Percentiles rank a stretch among this genome's conserved stretches.
phyloP scores from a whole-genome alignment of 2,797 vertebrate genomes.

The Tachyglossus aculeatus region DNA sequence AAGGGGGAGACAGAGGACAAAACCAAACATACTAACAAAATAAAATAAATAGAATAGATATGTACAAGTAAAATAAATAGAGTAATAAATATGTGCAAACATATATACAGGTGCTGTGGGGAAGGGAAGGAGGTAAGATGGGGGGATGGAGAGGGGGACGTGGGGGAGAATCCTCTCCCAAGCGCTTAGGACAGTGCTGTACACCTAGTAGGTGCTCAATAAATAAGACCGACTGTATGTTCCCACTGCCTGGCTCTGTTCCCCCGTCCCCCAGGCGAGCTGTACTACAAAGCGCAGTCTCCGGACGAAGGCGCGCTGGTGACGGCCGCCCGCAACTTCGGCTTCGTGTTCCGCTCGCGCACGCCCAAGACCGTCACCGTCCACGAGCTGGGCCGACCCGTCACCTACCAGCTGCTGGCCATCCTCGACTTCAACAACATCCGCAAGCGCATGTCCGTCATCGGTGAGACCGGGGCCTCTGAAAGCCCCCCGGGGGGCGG shows the following conservation, averaged over 20 bases:
- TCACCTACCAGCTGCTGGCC: slow-evolving; percentile 90
- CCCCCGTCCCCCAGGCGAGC: slow-evolving; percentile 73
- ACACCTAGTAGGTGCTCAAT: neutral
- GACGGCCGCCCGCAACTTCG: slow-evolving; percentile 90
- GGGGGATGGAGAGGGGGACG: too few relatives aligned
- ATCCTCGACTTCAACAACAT: slow-evolving; percentile 96
- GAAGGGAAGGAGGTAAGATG: too few relatives aligned
- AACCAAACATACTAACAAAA: too few relatives aligned
- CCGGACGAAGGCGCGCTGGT: slow-evolving; percentile 92
- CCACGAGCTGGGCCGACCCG: slow-evolving; percentile 79
- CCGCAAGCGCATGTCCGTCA: slow-evolving; percentile 95
- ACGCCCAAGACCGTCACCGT: slow-evolving; percentile 89
- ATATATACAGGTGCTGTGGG: too few relatives aligned
- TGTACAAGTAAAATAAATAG: too few relatives aligned
- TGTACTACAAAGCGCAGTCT: slow-evolving; percentile 93
- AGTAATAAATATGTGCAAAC: too few relatives aligned
- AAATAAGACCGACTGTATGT: neutral
- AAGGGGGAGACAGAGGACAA: too few relatives aligned
- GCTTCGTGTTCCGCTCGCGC: slow-evolving; percentile 91
- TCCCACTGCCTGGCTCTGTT: fast-evolving
- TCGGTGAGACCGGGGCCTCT: slow-evolving; percentile 72
- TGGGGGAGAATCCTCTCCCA: too few relatives aligned
- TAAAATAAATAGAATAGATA: too few relatives aligned
- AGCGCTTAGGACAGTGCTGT: too few relatives aligned
- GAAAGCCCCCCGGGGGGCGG: fast-evolving